These are phyloP conservation scores for Sanderia malayensis DNA, from an alignment of 30 jellyfish, hydroid and myxozoan genomes.

Conservation along the genomic window DNA sequence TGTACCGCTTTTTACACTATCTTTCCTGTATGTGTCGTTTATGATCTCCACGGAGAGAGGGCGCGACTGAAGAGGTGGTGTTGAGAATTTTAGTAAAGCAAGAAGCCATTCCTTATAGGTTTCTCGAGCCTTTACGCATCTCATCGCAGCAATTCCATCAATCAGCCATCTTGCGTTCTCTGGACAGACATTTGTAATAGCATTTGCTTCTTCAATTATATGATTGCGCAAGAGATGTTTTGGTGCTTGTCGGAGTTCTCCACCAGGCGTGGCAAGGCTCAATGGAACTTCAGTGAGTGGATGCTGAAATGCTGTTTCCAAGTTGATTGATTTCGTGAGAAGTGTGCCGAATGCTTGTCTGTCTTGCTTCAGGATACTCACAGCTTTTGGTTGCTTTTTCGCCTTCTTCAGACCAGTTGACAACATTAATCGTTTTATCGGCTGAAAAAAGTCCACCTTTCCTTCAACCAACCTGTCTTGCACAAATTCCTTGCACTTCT, in stretches of 20 bases:
- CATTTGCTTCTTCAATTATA: conserved; percentile 3
- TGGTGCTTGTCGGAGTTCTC: conserved; percentile 16
- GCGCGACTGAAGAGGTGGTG: conserved; percentile 7
- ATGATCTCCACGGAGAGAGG: conserved; percentile 24
- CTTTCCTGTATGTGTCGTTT: conserved; percentile 12
- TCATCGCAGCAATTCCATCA: conserved; percentile 27
- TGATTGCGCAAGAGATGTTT: conserved; percentile 8
- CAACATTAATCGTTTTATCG: conserved; percentile 19
- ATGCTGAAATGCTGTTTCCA: conserved; percentile 23
- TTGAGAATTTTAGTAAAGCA: conserved; percentile 1
- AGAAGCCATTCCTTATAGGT: conserved; percentile 31
- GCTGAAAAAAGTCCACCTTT: conserved; percentile 25
- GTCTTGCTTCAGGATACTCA: conserved; percentile 35
- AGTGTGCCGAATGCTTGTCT: conserved; percentile 47
- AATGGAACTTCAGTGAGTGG: conserved; percentile 42
- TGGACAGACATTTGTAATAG: conserved; percentile 15
- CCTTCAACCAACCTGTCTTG: conserved; percentile 36
- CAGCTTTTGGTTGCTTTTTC: conserved; percentile 8
- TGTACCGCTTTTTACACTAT: conserved; percentile 27
- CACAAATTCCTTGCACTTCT: conserved; percentile 22
- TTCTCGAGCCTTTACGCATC: conserved; percentile 16
- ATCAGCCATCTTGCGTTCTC: conserved; percentile 21
- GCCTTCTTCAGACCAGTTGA: conserved; percentile 36
- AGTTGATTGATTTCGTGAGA: conserved; percentile 10
- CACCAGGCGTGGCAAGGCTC: conserved; percentile 24